Evolutionary conservation across 2,888 invertebrate genomes (phyloP).

Genomic region (Aleiodes testaceus): DNA sequence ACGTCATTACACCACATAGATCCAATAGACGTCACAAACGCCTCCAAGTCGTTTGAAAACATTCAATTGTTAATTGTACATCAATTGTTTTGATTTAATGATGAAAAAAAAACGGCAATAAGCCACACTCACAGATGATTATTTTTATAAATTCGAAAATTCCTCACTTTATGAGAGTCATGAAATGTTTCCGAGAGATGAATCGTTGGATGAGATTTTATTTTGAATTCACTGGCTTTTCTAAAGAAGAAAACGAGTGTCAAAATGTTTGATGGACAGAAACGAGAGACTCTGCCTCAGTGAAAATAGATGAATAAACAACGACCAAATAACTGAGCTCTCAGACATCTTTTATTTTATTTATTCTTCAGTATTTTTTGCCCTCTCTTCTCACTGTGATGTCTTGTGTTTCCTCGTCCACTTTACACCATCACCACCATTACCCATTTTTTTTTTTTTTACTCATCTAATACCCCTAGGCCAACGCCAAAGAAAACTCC

Average conservation of each 20-base stretch:
- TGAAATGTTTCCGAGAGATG: background rate
- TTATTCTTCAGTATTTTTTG: conserved; percentile 12
- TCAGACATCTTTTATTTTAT: background rate
- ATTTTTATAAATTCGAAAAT: background rate
- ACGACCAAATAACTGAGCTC: conserved; percentile 28
- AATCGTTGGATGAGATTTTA: background rate
- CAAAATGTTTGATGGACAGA: conserved; percentile 30
- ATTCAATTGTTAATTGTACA: too few species aligned
- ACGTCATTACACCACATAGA: too few species aligned
- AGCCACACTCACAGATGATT: too few species aligned
- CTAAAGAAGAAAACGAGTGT: conserved; percentile 14
- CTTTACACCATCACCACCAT: conserved; percentile 36
- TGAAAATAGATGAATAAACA: conserved; percentile 38
- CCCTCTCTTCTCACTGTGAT: conserved; percentile 14
- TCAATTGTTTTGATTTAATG: too few species aligned
- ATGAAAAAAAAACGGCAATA: too few species aligned
- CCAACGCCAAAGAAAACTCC: conserved; percentile 42
- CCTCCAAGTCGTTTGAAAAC: too few species aligned
- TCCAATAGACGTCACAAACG: too few species aligned
- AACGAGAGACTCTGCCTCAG: background rate
- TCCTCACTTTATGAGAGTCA: background rate
- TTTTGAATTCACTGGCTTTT: conserved; percentile 4
- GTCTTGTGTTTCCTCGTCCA: conserved; percentile 42
- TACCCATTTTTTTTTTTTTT: conserved; percentile 36
- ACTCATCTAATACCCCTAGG: conserved; percentile 49